Base-by-base conservation (phyloP, 1,140 invertebrate genomes). In the Eriocheir sinensis region DNA sequence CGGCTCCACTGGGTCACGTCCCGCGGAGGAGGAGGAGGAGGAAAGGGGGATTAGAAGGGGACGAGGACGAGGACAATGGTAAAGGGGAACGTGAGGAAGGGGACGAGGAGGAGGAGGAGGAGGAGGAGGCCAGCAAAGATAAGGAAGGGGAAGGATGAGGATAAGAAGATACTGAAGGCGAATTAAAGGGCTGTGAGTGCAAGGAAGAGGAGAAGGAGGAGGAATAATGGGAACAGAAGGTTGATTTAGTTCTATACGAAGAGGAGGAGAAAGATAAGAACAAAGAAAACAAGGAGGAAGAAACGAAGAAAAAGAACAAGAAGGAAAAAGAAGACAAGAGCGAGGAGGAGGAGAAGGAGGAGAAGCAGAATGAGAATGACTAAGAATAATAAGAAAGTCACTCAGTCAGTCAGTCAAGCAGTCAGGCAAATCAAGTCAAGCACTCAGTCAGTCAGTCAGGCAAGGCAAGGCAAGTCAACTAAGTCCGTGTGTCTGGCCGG, bases 1-100 rank as follows among this genome's bases (percentile, higher is more conserved):
- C 60, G 60, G 60, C 60, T 72, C 60, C 60, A n/a, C 12, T 72
- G 60, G 60, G 60, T 72, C 60, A 72, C 60, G 60, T 72, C 60
- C 60, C 60, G 40, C 34, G 36, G 48, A 17, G 38, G 36, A n/a
- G 88, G 38, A 48, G 21, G 40, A 41, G 9, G 6, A 86, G 0
- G 81, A 85, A 8, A 2, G 2, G 8, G 2, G 36, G 8, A 89
- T 4, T 21, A 72, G 36, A 89, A 17, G 38, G 36, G 40, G 88
- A 48, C 9, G 38, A 48, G 21, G 40, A 41, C 32, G 6, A 86
- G 0, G 81, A 85, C 4, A 27, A 85, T 2, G 86, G 9, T 36
- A 38, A 44, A 27, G 44, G 32, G 40, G 40, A 89, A 38, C 38
- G 30, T 0, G 88, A 89, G 88, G 40, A 44, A 17, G 88, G 30